A percentile compares a stretch with the other conserved stretches of the same genome.
phyloP scores from a whole-genome alignment of 2,888 invertebrate species.

The Dolichopus griseipennis region DNA sequence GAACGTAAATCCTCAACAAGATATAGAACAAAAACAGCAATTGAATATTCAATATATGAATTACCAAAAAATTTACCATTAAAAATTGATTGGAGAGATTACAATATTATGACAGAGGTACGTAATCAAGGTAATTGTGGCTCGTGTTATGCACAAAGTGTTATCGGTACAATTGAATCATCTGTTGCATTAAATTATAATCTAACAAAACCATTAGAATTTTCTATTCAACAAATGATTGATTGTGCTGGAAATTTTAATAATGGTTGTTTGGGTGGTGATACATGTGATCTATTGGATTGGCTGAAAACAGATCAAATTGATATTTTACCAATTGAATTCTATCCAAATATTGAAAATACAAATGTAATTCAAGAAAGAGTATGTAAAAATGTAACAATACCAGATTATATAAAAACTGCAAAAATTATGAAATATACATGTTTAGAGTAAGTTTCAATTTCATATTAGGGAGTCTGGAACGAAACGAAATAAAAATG shows the following conservation, averaged over 20 bases:
- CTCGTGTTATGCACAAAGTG: constrained; percentile 82
- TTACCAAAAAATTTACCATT: constrained; percentile 15
- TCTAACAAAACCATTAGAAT: constrained; percentile 66
- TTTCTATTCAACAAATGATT: constrained; percentile 60
- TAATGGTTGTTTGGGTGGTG: constrained; percentile 70
- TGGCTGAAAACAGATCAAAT: constrained; percentile 57
- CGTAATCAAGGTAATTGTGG: constrained; percentile 68
- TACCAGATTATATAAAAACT: constrained; percentile 11
- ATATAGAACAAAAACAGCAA: constrained; percentile 17
- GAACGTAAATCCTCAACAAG: constrained; percentile 33
- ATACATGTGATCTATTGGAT: constrained; percentile 65
- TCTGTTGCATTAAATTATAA: constrained; percentile 67
- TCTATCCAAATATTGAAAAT: constrained; percentile 51
- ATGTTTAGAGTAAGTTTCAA: constrained; percentile 21
- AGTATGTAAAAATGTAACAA: not conserved
- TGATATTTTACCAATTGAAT: constrained; percentile 48
- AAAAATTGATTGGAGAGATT: constrained; percentile 51
- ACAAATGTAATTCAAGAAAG: constrained; percentile 7
- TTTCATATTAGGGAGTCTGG: too few relatives aligned
- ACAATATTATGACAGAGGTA: constrained; percentile 54
- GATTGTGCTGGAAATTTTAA: constrained; percentile 69
- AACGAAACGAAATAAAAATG: too few relatives aligned
- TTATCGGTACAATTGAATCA: constrained; percentile 64
- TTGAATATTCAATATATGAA: not conserved
- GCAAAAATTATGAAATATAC: constrained; percentile 19